Evolutionary conservation across 2,888 invertebrate species (phyloP), one percentile per base, ranked within the genome.

Genomic region (Agrochola macilenta): DNA sequence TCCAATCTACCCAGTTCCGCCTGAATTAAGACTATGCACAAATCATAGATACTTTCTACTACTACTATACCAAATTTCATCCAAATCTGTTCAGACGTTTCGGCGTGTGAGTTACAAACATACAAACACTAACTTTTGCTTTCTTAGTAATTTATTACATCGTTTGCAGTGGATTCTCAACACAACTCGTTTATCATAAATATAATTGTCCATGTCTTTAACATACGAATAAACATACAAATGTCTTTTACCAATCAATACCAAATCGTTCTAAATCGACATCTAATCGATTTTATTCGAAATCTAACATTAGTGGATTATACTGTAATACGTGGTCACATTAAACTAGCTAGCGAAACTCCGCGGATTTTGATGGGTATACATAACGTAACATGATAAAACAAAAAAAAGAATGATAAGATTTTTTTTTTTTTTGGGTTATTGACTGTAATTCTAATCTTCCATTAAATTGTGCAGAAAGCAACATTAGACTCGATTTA

Each of bases 151-250:
- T 68, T 65, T 64, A 54, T 65, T n/a, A 63, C 17, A 79, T 64
- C 52, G 58, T 68, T 84, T 78, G 68, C 85, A 87, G 81, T 87
- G 82, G 82, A 81, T 78, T 81, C 81, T 68, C 66, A 77, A 78
- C 71, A 71, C 46, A 71, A 73, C 23, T 63, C 52, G 9, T 68
- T 30, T 65, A 54, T 63, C 4, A 64, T 81, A 81, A n/a, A 84
- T 72, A 65, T 61, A 63, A 76, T 58, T 60, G 65, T 69, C 64
- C 61, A 74, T 78, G 78, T 82, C 72, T 85, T 86, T 85, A 63
- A 74, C 39, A 84, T 54, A 70, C 57, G 35, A 72, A 69, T 65
- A 73, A 54, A 76, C 35, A 68, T 82, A 82, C 54, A 80, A 69
- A 66, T 73, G 72, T 81, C 73, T 81, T 76, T 73, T 69, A 73